Evolutionary conservation across 2,797 vertebrate species (phyloP), one percentile per base, ranked within the genome.

Genomic region (Oreochromis mossambicus): DNA sequence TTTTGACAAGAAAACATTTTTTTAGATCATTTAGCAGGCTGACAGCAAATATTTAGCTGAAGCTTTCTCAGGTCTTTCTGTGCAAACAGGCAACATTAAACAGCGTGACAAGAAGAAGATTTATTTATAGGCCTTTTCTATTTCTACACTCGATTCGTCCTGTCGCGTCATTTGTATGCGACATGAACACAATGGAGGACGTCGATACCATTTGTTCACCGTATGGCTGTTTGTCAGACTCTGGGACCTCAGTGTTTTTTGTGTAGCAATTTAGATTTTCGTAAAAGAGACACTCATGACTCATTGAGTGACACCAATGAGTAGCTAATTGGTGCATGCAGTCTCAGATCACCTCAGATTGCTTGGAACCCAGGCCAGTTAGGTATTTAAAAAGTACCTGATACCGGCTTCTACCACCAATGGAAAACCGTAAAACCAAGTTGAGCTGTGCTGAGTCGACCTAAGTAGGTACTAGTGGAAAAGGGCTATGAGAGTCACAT

Each of bases 1-100:
- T 58, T 56, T 63, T 81, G 68, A 81, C 82, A 80, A 51, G 51
- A 80, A 82, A 86, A 87, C 26, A 13, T 61, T 38, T 66, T 83
- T 83, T 86, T 21, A 84, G 86, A 85, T 79, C 51, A 26, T 63
- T 77, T 9, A 55, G 7, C 41, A 6, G 48, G 29, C 86, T 56
- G 81, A 88, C 81, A 68, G 80, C 77, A 90, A 91, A 92, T 87
- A 88, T 94, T 93, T 89, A 91, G 70, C 73, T 38, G 48, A 26
- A 58, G 84, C 68, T 77, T 84, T 88, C 78, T 58, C 14, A 3
- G 29, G 79, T 75, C 77, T 83, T 55, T 87, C 46, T 75, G 46
- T 75, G 26, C 46, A 75, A 50, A n/a, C 24, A 19, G 43, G 68
- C 43, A 29, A 5, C 51, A 7, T 68, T 21, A 50, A 52, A 61